These are phyloP conservation scores for Deroplatys truncata DNA, from an alignment of 2,888 invertebrate genomes.

Conservation along the genomic window DNA sequence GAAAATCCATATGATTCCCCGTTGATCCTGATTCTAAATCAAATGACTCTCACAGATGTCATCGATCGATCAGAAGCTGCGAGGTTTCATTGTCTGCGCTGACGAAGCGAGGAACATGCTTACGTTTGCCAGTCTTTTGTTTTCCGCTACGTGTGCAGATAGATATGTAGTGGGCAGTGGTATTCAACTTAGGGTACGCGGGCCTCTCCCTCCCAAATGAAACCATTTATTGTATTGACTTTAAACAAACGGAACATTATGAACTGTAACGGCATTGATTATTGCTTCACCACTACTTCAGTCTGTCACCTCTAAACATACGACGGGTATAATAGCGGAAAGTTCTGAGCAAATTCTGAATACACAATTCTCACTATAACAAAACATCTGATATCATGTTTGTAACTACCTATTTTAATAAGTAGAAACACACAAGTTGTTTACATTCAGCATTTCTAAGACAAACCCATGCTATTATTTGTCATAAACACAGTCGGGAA, in stretches of 20 bases:
- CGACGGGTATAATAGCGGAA: too few species aligned
- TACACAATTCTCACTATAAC: too few species aligned
- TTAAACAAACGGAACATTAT: not conserved
- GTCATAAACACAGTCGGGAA: too few species aligned
- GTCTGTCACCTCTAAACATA: too few species aligned
- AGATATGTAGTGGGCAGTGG: not conserved
- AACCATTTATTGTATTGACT: not conserved
- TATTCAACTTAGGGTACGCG: too few species aligned
- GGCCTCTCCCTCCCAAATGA: not conserved
- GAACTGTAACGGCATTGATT: not conserved
- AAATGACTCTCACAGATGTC: not conserved
- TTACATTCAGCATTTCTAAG: too few species aligned
- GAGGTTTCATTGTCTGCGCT: not conserved
- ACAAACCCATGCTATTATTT: too few species aligned
- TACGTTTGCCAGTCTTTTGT: not conserved
- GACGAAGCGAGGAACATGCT: not conserved
- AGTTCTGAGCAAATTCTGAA: too few species aligned
- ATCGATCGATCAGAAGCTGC: not conserved
- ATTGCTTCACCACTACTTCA: not conserved
- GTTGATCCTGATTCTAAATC: not conserved
- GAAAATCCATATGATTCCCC: not conserved
- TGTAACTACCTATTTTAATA: too few species aligned
- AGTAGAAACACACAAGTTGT: fast-evolving
- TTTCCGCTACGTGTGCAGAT: not conserved
- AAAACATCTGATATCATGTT: too few species aligned